These are phyloP conservation scores for Rhinolophus ferrumequinum DNA, from an alignment of 2,113 vertebrate genomes.

Conservation along the genomic window DNA sequence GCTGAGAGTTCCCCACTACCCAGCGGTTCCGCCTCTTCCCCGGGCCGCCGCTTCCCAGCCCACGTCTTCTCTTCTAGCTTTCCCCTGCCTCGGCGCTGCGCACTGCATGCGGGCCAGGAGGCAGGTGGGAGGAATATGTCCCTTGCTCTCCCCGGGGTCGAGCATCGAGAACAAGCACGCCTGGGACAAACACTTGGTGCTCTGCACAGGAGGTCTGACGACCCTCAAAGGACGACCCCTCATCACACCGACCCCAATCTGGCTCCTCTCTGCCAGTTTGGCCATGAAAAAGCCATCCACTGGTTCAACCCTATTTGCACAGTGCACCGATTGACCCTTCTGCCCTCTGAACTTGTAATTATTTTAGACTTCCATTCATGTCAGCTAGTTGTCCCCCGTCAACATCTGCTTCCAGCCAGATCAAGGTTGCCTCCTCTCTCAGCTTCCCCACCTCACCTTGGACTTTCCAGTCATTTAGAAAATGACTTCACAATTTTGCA, in stretches of 20 bases:
- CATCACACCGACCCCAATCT: not conserved
- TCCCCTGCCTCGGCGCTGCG: not conserved
- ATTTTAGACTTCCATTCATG: conserved; percentile 12
- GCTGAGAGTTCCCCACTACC: not conserved
- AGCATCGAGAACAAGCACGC: not conserved
- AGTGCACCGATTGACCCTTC: not conserved
- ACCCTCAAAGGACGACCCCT: not conserved
- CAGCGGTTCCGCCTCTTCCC: fast-evolving
- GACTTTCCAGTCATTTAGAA: not conserved
- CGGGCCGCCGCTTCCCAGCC: not conserved
- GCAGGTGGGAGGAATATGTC: not conserved
- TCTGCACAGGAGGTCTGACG: not conserved
- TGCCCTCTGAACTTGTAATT: conserved; percentile 15
- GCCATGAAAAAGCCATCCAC: not conserved
- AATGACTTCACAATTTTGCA: not conserved
- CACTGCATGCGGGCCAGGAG: not conserved
- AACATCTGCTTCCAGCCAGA: not conserved
- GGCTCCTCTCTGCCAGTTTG: not conserved
- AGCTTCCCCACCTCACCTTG: not conserved
- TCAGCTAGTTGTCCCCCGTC: not conserved
- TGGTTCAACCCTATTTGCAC: not conserved
- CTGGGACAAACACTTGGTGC: not conserved
- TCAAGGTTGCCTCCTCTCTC: not conserved
- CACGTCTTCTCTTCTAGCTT: not conserved
- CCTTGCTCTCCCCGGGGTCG: not conserved